A percentile compares a stretch with the other conserved stretches of the same genome.
These are phyloP conservation scores for Pentamera pediparva DNA, from an alignment of 53 echinoderm and acorn worm species.

Conservation along the genomic window DNA sequence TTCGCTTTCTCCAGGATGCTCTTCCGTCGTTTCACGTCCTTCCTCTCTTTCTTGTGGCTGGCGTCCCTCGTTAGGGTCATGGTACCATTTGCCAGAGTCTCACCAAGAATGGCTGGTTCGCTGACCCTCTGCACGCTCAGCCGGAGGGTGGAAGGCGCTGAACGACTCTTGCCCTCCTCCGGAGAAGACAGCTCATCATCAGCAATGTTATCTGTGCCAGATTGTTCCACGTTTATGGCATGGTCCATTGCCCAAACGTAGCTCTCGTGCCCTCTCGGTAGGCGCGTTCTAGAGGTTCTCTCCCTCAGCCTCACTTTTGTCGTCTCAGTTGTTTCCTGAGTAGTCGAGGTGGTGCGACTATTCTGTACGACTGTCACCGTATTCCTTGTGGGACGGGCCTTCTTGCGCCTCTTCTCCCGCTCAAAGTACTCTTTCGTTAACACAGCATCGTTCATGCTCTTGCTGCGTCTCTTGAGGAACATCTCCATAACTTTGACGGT, in stretches of 20 bases:
- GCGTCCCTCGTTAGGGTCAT: conserved; percentile 56
- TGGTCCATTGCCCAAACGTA: conserved; percentile 52
- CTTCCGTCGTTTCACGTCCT: conserved; percentile 67
- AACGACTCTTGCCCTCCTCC: conserved; percentile 66
- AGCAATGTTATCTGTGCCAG: conserved; percentile 42
- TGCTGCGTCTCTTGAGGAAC: conserved; percentile 87
- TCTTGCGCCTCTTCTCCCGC: conserved; percentile 56
- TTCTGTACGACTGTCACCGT: conserved; percentile 56
- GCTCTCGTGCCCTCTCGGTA: conserved; percentile 51
- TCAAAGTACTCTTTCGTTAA: conserved; percentile 76
- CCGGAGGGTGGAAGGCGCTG: conserved; percentile 84
- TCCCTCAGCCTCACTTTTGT: background rate
- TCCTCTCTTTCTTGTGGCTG: conserved; percentile 59
- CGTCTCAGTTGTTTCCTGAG: background rate
- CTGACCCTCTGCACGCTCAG: conserved; percentile 62
- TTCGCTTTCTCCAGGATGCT: conserved; percentile 83
- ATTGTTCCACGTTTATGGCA: conserved; percentile 32
- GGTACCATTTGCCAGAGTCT: conserved; percentile 58
- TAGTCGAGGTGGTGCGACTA: background rate
- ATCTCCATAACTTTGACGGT: conserved; percentile 89
- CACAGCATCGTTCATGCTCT: conserved; percentile 90
- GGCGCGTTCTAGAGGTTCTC: background rate
- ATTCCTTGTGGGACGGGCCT: conserved; percentile 56
- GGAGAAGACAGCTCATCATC: conserved; percentile 87
- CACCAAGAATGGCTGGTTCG: conserved; percentile 50